A percentile compares a stretch with the other conserved stretches of the same genome.
Evolutionary conservation across 2,113 vertebrate genomes (phyloP).

Genomic region (Boulengeromyrus knoepffleri): DNA sequence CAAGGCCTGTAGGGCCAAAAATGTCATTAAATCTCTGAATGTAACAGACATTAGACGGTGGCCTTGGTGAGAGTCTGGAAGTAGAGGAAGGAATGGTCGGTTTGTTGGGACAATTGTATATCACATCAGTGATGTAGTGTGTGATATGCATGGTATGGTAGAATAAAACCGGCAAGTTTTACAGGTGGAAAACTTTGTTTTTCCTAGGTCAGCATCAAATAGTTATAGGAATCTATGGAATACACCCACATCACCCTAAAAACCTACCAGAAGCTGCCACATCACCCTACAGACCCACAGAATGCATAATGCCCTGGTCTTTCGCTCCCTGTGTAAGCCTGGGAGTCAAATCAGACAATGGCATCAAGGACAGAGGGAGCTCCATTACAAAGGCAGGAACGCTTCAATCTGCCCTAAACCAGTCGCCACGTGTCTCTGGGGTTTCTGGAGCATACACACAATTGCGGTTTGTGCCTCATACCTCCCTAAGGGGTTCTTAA

Average conservation of each 20-base stretch:
- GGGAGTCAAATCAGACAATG: neutral
- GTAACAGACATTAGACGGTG: neutral
- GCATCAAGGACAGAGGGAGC: neutral
- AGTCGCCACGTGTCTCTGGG: neutral
- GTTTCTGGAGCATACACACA: slow-evolving; percentile 38
- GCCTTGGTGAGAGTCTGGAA: neutral
- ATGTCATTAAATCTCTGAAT: slow-evolving; percentile 6
- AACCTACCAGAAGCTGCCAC: neutral
- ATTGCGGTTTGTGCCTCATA: neutral
- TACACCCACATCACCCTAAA: neutral
- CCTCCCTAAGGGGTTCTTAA: slow-evolving; percentile 42
- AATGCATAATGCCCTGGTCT: neutral
- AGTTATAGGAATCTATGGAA: neutral
- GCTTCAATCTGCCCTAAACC: neutral
- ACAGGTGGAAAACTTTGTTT: neutral
- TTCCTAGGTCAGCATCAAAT: neutral
- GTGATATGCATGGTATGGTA: neutral
- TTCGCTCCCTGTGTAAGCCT: neutral
- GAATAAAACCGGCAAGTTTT: neutral
- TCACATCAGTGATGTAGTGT: neutral
- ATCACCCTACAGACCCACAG: neutral
- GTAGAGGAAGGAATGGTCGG: neutral
- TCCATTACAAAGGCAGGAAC: neutral
- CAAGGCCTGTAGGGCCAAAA: slow-evolving; percentile 2
- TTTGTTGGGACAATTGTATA: neutral